Conservation (phyloP, 1,140 invertebrate genomes). For the Brachionus rotundiformis region DNA sequence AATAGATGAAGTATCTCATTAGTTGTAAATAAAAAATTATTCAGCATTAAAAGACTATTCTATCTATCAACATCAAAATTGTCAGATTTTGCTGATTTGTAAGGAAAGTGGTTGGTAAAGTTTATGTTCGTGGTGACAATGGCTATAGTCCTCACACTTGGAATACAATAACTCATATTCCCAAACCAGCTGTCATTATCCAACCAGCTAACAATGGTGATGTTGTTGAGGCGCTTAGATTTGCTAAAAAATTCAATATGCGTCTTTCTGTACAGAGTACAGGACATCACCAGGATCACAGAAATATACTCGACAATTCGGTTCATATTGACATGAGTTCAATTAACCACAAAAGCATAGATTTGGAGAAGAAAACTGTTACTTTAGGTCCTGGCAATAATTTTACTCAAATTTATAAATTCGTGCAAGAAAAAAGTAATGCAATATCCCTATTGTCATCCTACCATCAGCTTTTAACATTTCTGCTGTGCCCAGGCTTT, state of each 20-base stretch:
- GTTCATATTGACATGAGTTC: conserved; percentile 37
- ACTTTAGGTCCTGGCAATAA: conserved; percentile 16
- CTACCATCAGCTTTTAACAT: too few relatives aligned
- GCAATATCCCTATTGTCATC: too few relatives aligned
- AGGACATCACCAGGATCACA: background rate
- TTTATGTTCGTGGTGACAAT: background rate
- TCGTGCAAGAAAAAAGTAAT: conserved; percentile 53
- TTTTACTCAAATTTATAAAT: conserved; percentile 8
- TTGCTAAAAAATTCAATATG: conserved; percentile 16
- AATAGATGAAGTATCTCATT: too few relatives aligned
- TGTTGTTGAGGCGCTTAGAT: background rate
- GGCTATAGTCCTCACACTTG: conserved; percentile 4
- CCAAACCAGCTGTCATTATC: conserved; percentile 27
- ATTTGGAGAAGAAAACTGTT: conserved; percentile 5
- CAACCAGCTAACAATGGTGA: background rate
- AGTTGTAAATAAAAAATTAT: too few relatives aligned
- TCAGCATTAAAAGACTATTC: too few relatives aligned
- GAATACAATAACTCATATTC: background rate
- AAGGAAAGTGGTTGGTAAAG: background rate
- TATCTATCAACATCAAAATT: too few relatives aligned
- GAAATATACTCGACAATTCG: conserved; percentile 17
- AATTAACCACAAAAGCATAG: background rate
- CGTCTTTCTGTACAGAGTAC: background rate
- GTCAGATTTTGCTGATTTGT: background rate
- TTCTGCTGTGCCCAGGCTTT: too few relatives aligned